These are phyloP conservation scores for Ctenoplectra terminalis DNA, from an alignment of 1,140 invertebrate species.

Conservation along the genomic window DNA sequence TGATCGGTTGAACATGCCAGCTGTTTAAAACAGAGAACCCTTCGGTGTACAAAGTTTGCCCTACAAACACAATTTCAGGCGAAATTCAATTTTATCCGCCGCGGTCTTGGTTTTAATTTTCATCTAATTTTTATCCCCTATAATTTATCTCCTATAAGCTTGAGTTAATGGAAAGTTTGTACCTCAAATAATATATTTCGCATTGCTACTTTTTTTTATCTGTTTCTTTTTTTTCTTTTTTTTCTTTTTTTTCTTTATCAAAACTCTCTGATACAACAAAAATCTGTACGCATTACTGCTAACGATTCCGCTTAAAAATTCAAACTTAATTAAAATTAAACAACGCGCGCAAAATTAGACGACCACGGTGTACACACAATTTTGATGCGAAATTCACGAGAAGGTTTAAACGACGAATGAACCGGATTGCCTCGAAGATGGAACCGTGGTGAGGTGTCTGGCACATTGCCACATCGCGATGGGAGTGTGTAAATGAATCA, in stretches of 20 bases:
- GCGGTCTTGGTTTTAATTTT: background rate
- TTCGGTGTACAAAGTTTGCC: background rate
- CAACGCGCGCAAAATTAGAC: too few species aligned
- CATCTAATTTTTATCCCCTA: slow-evolving; percentile 9
- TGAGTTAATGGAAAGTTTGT: background rate
- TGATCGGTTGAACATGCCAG: background rate
- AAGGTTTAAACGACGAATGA: too few species aligned
- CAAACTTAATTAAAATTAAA: background rate
- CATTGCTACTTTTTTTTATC: too few species aligned
- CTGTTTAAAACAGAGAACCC: background rate
- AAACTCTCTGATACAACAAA: background rate
- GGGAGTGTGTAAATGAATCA: background rate
- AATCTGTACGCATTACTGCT: too few species aligned
- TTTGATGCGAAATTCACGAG: too few species aligned
- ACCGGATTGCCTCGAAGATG: too few species aligned
- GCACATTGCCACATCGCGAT: background rate
- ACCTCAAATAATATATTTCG: too few species aligned
- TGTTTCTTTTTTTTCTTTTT: too few species aligned
- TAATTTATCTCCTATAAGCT: background rate
- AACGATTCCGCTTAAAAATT: background rate
- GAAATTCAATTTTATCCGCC: background rate
- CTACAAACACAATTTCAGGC: background rate
- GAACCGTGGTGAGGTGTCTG: background rate
- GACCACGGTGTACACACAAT: too few species aligned
- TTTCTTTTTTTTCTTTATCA: too few species aligned